These are phyloP conservation scores for Silurus meridionalis DNA, from an alignment of 2,113 vertebrate species.

Conservation along the genomic window DNA sequence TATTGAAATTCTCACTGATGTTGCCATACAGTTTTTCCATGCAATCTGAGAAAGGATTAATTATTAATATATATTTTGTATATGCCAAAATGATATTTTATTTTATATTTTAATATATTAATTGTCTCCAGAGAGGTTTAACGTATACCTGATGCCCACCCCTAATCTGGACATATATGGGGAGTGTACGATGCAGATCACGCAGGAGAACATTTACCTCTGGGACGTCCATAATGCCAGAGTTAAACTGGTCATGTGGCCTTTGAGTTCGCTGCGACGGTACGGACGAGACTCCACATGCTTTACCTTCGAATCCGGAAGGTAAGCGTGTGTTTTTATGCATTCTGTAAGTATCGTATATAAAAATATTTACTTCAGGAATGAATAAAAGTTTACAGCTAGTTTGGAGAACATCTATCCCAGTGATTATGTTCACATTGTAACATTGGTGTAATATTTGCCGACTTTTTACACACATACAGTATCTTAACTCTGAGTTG, in stretches of 20 bases:
- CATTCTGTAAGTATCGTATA: neutral
- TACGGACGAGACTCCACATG: conserved; percentile 97
- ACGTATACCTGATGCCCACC: conserved; percentile 97
- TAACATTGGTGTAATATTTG: neutral
- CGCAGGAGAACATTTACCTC: conserved; percentile 98
- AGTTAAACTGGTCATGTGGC: conserved; percentile 98
- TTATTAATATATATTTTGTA: too few relatives aligned
- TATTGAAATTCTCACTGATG: neutral
- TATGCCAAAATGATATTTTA: neutral
- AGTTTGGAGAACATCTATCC: neutral
- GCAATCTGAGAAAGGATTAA: neutral
- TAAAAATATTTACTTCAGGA: neutral
- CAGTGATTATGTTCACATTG: neutral
- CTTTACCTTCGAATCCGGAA: conserved; percentile 98
- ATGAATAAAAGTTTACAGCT: neutral
- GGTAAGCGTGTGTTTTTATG: conserved; percentile 65
- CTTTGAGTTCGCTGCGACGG: conserved; percentile 92
- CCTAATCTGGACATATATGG: conserved; percentile 99
- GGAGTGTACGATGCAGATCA: conserved; percentile 99
- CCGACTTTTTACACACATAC: neutral
- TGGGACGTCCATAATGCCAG: conserved; percentile 98
- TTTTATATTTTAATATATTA: neutral
- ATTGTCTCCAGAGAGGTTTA: conserved; percentile 87
- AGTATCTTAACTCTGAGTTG: neutral
- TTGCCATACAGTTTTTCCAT: neutral